These are phyloP conservation scores for Polyommatus icarus DNA, from an alignment of 2,888 invertebrate species.

Conservation along the genomic window DNA sequence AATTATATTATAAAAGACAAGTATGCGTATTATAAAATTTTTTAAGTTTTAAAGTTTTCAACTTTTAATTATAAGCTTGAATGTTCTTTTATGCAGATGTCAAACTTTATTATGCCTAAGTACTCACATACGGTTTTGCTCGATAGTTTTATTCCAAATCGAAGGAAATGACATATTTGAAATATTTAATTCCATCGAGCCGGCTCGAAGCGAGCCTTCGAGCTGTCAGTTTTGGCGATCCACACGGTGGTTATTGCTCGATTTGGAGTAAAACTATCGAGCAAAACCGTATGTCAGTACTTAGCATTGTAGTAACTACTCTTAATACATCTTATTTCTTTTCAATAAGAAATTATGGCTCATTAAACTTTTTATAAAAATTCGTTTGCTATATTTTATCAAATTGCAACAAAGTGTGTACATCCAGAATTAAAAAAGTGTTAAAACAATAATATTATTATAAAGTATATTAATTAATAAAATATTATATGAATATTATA, in stretches of 20 bases:
- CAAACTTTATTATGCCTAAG: background rate
- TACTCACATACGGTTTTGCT: too few species aligned
- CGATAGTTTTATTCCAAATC: too few species aligned
- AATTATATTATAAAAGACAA: background rate
- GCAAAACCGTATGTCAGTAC: too few species aligned
- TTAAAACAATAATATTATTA: background rate
- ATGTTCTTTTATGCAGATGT: background rate
- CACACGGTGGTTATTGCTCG: too few species aligned
- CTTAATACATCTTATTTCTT: background rate
- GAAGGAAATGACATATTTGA: too few species aligned
- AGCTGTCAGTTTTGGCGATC: too few species aligned
- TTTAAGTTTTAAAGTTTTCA: too few species aligned
- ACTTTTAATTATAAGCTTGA: background rate
- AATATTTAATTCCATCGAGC: too few species aligned
- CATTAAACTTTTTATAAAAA: background rate
- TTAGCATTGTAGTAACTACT: too few species aligned
- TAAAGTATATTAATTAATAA: background rate
- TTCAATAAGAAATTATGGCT: background rate
- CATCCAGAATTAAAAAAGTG: background rate
- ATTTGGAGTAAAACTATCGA: too few species aligned
- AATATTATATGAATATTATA: too few species aligned
- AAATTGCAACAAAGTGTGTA: background rate
- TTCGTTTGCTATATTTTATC: background rate
- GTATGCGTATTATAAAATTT: background rate
- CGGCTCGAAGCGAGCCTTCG: too few species aligned